Percentiles rank a stretch among this genome's conserved stretches.
Conservation (phyloP, 2,797 vertebrate genomes). For the Podarcis siculus region DNA sequence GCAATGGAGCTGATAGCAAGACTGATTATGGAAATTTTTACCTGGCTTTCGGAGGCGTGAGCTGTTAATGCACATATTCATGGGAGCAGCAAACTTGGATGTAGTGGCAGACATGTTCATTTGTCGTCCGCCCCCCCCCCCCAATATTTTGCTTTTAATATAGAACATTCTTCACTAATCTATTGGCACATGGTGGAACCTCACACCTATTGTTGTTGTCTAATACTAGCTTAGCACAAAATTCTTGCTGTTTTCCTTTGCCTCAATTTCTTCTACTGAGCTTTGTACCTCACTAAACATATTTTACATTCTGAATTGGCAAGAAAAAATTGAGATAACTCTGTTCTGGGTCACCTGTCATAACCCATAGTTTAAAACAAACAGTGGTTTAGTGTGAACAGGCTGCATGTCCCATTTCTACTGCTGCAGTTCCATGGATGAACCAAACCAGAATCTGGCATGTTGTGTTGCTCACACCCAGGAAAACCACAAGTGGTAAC, state of each 20-base stretch:
- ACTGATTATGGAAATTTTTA: not conserved
- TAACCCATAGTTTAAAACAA: too few relatives aligned
- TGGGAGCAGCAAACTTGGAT: not conserved
- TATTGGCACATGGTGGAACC: not conserved
- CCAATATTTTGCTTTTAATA: not conserved
- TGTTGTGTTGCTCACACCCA: too few relatives aligned
- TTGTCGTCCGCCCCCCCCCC: not conserved
- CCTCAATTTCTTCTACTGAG: not conserved
- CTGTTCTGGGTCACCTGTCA: not conserved
- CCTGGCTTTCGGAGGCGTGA: not conserved
- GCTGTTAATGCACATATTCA: conserved; percentile 21
- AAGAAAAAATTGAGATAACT: not conserved
- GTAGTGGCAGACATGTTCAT: not conserved
- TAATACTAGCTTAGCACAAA: not conserved
- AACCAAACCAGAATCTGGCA: too few relatives aligned
- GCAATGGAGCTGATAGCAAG: not conserved
- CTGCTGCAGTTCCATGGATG: too few relatives aligned
- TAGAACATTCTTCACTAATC: not conserved
- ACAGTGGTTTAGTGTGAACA: too few relatives aligned
- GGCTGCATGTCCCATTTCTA: too few relatives aligned
- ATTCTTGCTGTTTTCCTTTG: not conserved
- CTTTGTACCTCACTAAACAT: not conserved
- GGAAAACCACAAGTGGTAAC: too few relatives aligned
- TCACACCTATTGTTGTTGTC: not conserved
- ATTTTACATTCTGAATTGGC: not conserved